A percentile compares a stretch with the other conserved stretches of the same genome.
Evolutionary conservation across 2,113 vertebrate species (phyloP).

Genomic region (Rynchops niger): DNA sequence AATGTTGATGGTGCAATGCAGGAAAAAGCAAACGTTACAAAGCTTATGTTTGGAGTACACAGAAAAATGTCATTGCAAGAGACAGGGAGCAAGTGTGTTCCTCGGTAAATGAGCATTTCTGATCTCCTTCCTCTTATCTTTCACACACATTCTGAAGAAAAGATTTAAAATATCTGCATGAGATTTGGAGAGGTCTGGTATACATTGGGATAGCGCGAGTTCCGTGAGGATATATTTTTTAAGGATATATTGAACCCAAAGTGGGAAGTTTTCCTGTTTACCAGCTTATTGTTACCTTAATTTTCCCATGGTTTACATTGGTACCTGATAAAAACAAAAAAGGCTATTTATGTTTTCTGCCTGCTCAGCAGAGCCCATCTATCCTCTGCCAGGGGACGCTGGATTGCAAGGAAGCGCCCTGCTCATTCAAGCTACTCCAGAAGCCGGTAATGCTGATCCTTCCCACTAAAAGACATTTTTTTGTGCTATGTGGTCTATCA

Average conservation of each 20-base stretch:
- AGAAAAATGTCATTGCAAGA: not conserved
- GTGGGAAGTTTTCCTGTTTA: not conserved
- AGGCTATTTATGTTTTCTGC: fast-evolving
- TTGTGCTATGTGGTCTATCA: not conserved
- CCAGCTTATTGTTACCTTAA: not conserved
- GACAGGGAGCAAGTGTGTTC: not conserved
- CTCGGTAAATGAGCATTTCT: not conserved
- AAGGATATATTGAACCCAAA: not conserved
- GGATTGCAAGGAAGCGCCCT: not conserved
- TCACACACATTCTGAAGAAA: not conserved
- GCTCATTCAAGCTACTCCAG: not conserved
- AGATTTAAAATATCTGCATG: not conserved
- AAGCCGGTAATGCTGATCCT: not conserved
- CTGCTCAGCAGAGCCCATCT: not conserved
- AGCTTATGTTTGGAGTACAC: not conserved
- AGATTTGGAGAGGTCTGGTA: not conserved
- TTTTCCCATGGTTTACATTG: not conserved
- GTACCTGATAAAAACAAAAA: too few relatives aligned
- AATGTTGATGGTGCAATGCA: not conserved
- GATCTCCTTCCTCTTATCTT: not conserved
- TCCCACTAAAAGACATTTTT: not conserved
- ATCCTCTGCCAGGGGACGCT: not conserved
- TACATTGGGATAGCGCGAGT: not conserved
- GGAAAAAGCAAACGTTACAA: not conserved
- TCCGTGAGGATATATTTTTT: not conserved